Evolutionary conservation across 2,113 vertebrate genomes (phyloP), one percentile per base, ranked within the genome.

Genomic region (Paramormyrops kingsleyae): DNA sequence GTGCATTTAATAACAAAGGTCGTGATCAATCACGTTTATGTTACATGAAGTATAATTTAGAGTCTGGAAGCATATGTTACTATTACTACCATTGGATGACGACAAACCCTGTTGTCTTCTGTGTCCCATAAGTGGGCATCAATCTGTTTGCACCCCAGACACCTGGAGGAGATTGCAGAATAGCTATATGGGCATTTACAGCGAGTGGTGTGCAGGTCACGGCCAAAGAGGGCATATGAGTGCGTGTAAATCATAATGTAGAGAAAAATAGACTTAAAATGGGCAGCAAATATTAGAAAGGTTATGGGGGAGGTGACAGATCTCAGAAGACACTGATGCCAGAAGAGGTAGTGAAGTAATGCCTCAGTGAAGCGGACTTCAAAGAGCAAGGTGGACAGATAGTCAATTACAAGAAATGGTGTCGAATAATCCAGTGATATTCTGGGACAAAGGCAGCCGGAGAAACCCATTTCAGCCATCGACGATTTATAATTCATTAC

Each of bases 341-440:
- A 39, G 47, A n/a, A 19, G 52, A 74, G 59, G 80, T 17, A 53
- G 85, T 77, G 31, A 62, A 24, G n/a, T 46, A 66, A 66, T 46
- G 21, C 12, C 49, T 53, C 70, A 42, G 47, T 13, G 53, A 77
- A 24, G 85, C 39, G n/a, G 87, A 59, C 66, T 90, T 88, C n/a
- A 90, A 88, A 88, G 49, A 83, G 66, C 59, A 90, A 88, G 83
- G 66, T 90, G 50, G 86, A 90, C 87, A 59, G 89, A 46, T 59
- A 83, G 66, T 80, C 87, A 90, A 53, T 88, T 83, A 90, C 21
- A 44, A 44, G 35, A 52, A 88, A 74, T 47, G 35, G 27, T 77
- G 85, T 90, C 85, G 70, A 77, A 77, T 56, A 53, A 84, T 80
- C 53, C 44, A 17, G 46, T n/a, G 62, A 80, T 70, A 87, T 47